Percentiles rank a stretch among this genome's conserved stretches.
These are phyloP conservation scores for Oikopleura dioica DNA, from an alignment of 23 tunicate genomes.

Conservation along the genomic window DNA sequence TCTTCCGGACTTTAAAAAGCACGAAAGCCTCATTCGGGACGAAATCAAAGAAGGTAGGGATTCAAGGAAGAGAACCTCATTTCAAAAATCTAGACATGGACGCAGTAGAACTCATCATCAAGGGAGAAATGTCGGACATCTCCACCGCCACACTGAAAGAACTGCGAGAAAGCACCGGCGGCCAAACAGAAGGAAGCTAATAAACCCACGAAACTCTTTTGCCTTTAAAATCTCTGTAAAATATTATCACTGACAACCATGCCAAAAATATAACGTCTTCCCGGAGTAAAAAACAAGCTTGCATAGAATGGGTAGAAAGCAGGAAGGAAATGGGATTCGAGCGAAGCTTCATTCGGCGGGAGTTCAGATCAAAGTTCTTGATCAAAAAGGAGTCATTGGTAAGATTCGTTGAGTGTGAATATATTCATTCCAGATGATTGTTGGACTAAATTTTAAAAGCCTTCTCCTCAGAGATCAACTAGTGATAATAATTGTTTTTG, in stretches of 20 bases:
- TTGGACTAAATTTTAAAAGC: too few relatives aligned
- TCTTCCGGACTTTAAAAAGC: background rate
- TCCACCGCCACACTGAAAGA: background rate
- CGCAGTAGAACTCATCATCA: background rate
- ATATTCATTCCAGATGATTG: too few relatives aligned
- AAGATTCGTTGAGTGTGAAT: too few relatives aligned
- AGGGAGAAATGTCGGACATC: background rate
- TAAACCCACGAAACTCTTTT: background rate
- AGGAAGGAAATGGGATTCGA: background rate
- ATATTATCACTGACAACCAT: background rate
- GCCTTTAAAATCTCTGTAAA: background rate
- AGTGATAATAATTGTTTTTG: too few relatives aligned
- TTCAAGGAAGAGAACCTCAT: too few relatives aligned
- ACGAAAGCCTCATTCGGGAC: background rate
- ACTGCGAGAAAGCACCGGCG: background rate
- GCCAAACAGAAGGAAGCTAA: background rate
- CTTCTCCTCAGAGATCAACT: too few relatives aligned
- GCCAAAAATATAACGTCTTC: background rate
- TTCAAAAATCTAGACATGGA: constrained; percentile 12
- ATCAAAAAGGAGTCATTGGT: constrained; percentile 11
- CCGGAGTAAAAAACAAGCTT: background rate
- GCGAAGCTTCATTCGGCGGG: background rate
- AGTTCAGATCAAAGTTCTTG: constrained; percentile 2
- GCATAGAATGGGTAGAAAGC: background rate
- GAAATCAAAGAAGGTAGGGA: background rate